phyloP scores from a whole-genome alignment of 1,140 invertebrate species.

The Chelonus insularis region DNA sequence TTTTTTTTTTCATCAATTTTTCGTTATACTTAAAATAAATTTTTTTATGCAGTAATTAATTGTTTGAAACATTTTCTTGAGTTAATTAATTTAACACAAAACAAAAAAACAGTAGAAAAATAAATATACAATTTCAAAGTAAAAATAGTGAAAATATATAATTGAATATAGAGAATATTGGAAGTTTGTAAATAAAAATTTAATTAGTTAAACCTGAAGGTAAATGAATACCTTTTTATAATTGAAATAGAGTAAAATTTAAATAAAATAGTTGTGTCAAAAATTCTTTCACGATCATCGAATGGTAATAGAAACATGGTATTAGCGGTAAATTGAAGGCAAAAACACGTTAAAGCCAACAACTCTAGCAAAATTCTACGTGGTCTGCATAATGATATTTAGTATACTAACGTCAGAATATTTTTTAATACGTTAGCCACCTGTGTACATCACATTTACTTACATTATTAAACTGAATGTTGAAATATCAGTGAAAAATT shows the following conservation, averaged over 20 bases:
- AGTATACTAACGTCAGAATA: not conserved
- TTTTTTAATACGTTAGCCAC: not conserved
- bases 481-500: slow-evolving; percentile 4
- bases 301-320: not conserved
- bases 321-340: not conserved
- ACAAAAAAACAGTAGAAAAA: no score
- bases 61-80: no score
- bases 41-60: no score
- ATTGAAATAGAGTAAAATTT: not conserved
- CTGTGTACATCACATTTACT: not conserved
- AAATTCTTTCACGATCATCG: not conserved
- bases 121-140: no score
- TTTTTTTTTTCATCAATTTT: no score
- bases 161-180: no score
- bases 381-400: slow-evolving; percentile 15
- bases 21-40: no score
- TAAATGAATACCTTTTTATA: not conserved
- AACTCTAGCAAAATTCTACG: not conserved
- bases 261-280: not conserved
- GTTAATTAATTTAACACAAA: no score
- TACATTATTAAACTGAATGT: not conserved
- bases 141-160: no score
- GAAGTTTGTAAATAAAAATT: no score
- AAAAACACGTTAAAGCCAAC: not conserved
- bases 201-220: not conserved